Conservation (phyloP, 1,140 invertebrate genomes). For the Piezodorus guildinii region DNA sequence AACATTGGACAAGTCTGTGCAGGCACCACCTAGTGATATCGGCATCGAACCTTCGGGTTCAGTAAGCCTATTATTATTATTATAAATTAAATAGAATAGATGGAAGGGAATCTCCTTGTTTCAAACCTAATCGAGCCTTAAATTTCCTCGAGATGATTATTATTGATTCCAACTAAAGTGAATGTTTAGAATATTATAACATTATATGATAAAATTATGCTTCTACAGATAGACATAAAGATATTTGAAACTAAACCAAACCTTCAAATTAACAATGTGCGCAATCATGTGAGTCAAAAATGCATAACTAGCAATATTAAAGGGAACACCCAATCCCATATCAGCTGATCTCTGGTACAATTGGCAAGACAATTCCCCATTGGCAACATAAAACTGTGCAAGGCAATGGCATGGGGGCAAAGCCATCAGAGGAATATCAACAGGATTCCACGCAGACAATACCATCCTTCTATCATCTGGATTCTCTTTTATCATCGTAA, state of each 20-base stretch:
- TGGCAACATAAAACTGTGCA: slow-evolving; percentile 86
- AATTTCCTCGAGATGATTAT: no score
- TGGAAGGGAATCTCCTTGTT: no score
- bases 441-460: slow-evolving; percentile 91
- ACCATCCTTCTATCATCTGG: slow-evolving; percentile 83
- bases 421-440: slow-evolving; percentile 84
- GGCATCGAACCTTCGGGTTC: no score
- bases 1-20: no score
- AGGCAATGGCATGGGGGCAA: slow-evolving; percentile 94
- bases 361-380: slow-evolving; percentile 75
- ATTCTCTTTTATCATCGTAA: slow-evolving; percentile 70
- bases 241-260: slow-evolving; percentile 27
- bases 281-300: slow-evolving; percentile 93
- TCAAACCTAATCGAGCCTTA: no score
- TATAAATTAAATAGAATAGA: no score
- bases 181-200: no score
- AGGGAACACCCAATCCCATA: slow-evolving; percentile 95
- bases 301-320: slow-evolving; percentile 97
- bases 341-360: slow-evolving; percentile 96
- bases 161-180: no score
- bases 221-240: no score
- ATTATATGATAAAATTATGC: no score
- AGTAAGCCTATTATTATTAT: no score
- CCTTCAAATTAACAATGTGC: slow-evolving; percentile 77
- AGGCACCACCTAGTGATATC: no score